Base-by-base conservation (phyloP, 2,113 vertebrate genomes). In the Zosterops pallidus region DNA sequence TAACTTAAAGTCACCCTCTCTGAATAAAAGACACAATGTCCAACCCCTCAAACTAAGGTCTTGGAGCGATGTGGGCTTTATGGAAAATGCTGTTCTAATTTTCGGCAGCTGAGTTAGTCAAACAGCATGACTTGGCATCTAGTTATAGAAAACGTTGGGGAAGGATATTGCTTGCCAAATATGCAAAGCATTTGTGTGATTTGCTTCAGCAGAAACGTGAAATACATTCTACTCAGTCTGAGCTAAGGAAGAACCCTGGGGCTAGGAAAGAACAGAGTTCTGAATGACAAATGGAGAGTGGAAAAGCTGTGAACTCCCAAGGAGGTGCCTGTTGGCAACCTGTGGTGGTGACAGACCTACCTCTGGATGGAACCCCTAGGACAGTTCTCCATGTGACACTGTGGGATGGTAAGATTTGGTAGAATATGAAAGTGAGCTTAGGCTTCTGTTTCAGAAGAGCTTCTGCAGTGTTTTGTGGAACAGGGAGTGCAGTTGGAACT, bases 81-180 rank as follows among this genome's bases (percentile, higher is more conserved):
- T 88, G 64, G 59, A 90, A 88, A 90, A 29, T 26, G 42, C 63
- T 77, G 31, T 52, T 94, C 78, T 72, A 50, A 90, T 85, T 94
- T 85, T 79, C 70, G 83, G 67, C 60, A 41, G 39, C 57, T 60
- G 52, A 88, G 60, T 94, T 89, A 83, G 72, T 94, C 60, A 80
- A 96, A 74, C 92, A 90, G 82, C 85, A 59, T 92, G 92, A 88
- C 59, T 96, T 97, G 71, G 87, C 79, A 90, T 80, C 71, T 79
- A 53, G 59, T 76, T 86, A 70, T 63, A 86, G 42, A 95, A 95
- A 42, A 77, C 6, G 9, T 39, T 77, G 75, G 68, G 70, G 42
- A 95, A 94, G 24, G 52, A 29, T 80, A 55, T 70, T 71, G 21
- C 71, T 88, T 94, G 85, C 94, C 71, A 94, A 88, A 83, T 95